These are phyloP conservation scores for Netelia fuscicornis DNA, from an alignment of 2,888 invertebrate genomes.

Conservation along the genomic window DNA sequence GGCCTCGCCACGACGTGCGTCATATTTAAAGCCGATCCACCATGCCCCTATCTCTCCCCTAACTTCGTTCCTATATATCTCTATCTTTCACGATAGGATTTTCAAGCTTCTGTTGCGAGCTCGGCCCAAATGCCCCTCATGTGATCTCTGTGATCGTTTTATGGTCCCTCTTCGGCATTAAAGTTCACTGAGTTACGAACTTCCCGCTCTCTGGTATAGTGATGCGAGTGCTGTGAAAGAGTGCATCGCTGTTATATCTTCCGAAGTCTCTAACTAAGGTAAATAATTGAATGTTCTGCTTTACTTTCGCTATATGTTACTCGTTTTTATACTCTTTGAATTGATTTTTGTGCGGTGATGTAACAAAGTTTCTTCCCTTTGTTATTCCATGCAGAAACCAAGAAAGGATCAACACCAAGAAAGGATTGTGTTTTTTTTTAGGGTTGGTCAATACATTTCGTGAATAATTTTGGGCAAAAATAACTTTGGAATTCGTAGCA, in stretches of 20 bases:
- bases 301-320: background rate
- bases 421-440: too few species aligned
- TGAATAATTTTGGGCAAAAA: too few species aligned
- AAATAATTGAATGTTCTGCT: constrained; percentile 10
- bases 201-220: constrained; percentile 35
- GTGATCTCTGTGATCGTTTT: constrained; percentile 30
- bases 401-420: background rate
- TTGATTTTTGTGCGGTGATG: too few species aligned
- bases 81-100: constrained; percentile 38
- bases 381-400: background rate
- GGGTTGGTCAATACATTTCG: too few species aligned
- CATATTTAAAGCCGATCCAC: constrained; percentile 68
- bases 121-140: background rate
- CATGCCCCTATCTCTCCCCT: constrained; percentile 55
- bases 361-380: background rate
- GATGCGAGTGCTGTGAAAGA: constrained; percentile 8
- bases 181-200: constrained; percentile 49
- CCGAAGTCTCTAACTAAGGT: background rate
- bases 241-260: background rate
- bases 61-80: constrained; percentile 59
- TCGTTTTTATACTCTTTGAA: background rate
- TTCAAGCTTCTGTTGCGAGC: background rate
- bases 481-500: too few species aligned
- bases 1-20: constrained; percentile 67
- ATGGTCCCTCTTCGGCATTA: constrained; percentile 35